phyloP scores from a whole-genome alignment of 2,797 vertebrate species.

The Coregonus suidteri region DNA sequence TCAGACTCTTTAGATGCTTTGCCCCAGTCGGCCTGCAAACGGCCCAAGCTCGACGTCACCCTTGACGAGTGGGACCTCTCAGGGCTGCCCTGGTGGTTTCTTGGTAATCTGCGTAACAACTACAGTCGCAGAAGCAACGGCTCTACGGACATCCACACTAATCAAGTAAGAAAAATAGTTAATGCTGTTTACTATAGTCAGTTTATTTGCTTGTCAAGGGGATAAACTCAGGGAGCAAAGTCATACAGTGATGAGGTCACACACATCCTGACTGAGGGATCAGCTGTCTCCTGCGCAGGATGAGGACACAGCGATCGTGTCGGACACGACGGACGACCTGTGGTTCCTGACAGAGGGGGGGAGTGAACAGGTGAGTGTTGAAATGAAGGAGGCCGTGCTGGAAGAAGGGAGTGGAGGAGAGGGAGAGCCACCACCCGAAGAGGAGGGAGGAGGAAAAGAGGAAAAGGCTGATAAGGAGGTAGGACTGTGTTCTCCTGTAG shows the following conservation, averaged over 20 bases:
- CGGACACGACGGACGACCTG: conserved; percentile 94
- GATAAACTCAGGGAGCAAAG: neutral
- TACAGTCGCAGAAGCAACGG: conserved; percentile 91
- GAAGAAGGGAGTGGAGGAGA: conserved; percentile 77
- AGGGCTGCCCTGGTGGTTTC: conserved; percentile 98
- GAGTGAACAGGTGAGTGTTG: conserved; percentile 84
- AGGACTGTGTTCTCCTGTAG: neutral
- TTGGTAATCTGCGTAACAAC: conserved; percentile 93
- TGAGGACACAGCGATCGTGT: conserved; percentile 92
- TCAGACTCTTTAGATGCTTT: conserved; percentile 81
- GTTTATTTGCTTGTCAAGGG: neutral
- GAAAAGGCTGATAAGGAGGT: conserved; percentile 65
- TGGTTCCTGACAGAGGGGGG: conserved; percentile 92
- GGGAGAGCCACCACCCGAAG: conserved; percentile 62
- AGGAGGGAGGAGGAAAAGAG: conserved; percentile 59
- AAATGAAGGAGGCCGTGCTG: conserved; percentile 81
- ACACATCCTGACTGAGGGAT: conserved; percentile 70
- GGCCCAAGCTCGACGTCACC: conserved; percentile 87
- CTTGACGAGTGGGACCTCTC: conserved; percentile 96
- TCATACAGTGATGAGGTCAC: neutral
- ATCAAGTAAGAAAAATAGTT: conserved; percentile 83
- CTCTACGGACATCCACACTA: conserved; percentile 95
- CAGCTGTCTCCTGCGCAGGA: conserved; percentile 83
- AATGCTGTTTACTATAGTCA: neutral
- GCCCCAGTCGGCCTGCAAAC: conserved; percentile 82